These are phyloP conservation scores for Mus minutoides DNA, from an alignment of 2,797 vertebrate genomes.

Conservation along the genomic window DNA sequence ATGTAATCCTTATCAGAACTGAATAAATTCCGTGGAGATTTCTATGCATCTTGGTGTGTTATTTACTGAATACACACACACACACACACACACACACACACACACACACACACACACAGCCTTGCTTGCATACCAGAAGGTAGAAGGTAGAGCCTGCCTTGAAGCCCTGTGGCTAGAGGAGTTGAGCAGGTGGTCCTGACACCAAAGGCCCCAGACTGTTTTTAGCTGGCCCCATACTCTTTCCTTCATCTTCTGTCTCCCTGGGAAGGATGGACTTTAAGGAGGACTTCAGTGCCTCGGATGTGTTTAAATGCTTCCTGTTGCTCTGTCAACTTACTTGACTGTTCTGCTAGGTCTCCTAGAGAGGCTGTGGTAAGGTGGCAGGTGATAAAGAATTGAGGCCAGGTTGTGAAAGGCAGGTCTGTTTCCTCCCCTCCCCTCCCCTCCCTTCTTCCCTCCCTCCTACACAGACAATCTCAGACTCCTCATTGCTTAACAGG, in stretches of 20 bases:
- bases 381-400: neutral
- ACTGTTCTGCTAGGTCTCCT: neutral
- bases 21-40: neutral
- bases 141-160: neutral
- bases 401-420: neutral
- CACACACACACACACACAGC: too few relatives aligned
- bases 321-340: too few relatives aligned
- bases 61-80: constrained; percentile 12
- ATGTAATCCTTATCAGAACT: neutral
- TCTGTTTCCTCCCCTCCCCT: neutral
- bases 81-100: too few relatives aligned
- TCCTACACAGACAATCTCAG: neutral
- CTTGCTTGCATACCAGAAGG: neutral
- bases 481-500: neutral
- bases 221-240: neutral
- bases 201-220: neutral
- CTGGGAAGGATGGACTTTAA: neutral
- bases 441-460: neutral
- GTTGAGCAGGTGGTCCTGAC: neutral
- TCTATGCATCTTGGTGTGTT: neutral
- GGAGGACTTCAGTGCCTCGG: neutral
- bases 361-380: neutral
- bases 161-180: neutral
- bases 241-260: neutral
- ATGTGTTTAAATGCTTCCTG: neutral